Percentiles rank a stretch among this genome's conserved stretches.
Evolutionary conservation across 2,797 vertebrate genomes (phyloP).

Genomic region (Parotocinclus haroldoi): DNA sequence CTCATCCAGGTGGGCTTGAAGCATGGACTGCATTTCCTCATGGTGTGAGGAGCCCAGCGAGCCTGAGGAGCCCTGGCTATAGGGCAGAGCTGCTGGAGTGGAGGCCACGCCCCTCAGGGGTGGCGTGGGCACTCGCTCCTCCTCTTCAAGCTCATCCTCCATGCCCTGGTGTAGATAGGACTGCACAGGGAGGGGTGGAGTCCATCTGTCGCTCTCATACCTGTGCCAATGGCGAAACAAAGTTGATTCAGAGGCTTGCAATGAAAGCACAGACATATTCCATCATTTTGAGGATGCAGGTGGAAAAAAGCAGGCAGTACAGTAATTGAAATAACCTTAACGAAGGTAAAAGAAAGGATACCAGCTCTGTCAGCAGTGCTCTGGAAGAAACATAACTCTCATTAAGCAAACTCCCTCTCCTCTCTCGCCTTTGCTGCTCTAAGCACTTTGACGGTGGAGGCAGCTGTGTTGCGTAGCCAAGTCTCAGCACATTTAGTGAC

Average conservation of each 20-base stretch:
- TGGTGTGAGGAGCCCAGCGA: constrained; percentile 95
- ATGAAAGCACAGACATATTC: constrained; percentile 57
- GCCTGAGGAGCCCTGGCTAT: constrained; percentile 94
- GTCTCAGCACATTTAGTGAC: constrained; percentile 30
- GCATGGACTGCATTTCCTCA: constrained; percentile 97
- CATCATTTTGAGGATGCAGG: not conserved
- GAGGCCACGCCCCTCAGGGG: constrained; percentile 93
- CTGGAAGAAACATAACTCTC: constrained; percentile 40
- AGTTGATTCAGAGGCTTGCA: constrained; percentile 64
- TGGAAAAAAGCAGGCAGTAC: not conserved
- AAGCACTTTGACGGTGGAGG: constrained; percentile 32
- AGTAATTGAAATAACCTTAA: constrained; percentile 64
- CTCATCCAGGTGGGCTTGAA: constrained; percentile 94
- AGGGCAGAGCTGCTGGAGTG: constrained; percentile 92
- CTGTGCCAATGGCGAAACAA: constrained; percentile 57
- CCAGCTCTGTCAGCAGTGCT: constrained; percentile 39
- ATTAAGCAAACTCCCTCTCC: constrained; percentile 27
- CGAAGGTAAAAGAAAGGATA: constrained; percentile 31
- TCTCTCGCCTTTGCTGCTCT: constrained; percentile 37
- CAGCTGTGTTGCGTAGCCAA: constrained; percentile 20
- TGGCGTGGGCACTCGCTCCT: constrained; percentile 94
- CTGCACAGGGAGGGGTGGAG: constrained; percentile 91
- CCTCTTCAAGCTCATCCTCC: constrained; percentile 97
- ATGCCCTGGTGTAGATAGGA: constrained; percentile 97
- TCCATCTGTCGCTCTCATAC: constrained; percentile 96